Conservation (phyloP, 2,888 invertebrate species). For the Drosophila setosimentum region DNA sequence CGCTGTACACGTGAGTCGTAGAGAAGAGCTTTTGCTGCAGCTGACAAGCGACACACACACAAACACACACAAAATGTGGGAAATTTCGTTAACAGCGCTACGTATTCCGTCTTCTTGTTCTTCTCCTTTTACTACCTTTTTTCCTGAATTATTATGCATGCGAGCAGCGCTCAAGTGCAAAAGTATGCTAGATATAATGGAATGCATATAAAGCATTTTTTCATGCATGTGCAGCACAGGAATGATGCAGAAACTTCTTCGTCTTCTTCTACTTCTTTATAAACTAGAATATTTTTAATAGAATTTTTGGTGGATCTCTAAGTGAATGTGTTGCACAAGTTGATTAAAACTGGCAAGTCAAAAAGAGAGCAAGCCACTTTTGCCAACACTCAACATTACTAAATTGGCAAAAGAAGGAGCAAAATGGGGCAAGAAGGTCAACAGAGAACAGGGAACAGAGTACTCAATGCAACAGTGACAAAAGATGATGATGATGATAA, state of each 20-base stretch:
- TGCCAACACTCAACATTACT: slow-evolving; percentile 67
- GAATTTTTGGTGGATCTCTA: slow-evolving; percentile 13
- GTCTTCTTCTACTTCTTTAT: background rate
- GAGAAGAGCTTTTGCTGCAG: slow-evolving; percentile 31
- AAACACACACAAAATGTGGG: slow-evolving; percentile 7
- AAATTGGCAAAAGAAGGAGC: slow-evolving; percentile 57
- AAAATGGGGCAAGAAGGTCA: slow-evolving; percentile 53
- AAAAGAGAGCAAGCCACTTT: slow-evolving; percentile 3
- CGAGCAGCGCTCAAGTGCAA: slow-evolving; percentile 33
- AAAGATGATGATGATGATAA: slow-evolving; percentile 38
- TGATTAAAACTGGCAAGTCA: slow-evolving; percentile 46
- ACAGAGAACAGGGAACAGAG: slow-evolving; percentile 16
- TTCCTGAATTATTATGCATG: slow-evolving; percentile 22
- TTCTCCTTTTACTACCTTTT: slow-evolving; percentile 31
- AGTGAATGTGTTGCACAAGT: slow-evolving; percentile 29
- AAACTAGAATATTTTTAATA: slow-evolving; percentile 12
- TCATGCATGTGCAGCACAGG: slow-evolving; percentile 14
- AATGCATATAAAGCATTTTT: slow-evolving; percentile 74
- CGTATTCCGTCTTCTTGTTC: slow-evolving; percentile 25
- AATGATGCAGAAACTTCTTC: background rate
- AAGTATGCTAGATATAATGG: slow-evolving; percentile 69
- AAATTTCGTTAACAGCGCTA: slow-evolving; percentile 59
- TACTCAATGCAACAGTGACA: slow-evolving; percentile 10
- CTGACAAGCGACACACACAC: slow-evolving; percentile 35
- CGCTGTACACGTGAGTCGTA: slow-evolving; percentile 42